Base-by-base conservation (phyloP, 2,888 invertebrate species). In the Amiota mariae region DNA sequence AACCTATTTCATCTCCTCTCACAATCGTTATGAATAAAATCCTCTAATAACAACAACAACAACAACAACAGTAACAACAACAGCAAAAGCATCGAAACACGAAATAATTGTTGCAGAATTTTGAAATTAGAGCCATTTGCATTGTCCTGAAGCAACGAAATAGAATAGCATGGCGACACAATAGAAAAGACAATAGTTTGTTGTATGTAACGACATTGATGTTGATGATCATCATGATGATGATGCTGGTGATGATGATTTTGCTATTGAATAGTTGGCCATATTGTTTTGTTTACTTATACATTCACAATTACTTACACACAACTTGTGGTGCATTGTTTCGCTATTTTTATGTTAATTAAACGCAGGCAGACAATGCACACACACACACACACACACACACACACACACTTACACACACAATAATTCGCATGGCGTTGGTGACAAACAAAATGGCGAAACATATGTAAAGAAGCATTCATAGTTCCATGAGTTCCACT, bases 311-410 rank as follows among this genome's bases (percentile, higher is more conserved):
- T 15, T 8, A 57, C 15, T 10, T 20, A 10, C 11, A 59, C 59
- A 66, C 47, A 54, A 8, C 20, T 20, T 11, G n/a, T 24, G 1
- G 49, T 20, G 36, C 54, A 68, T 68, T 68, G 67, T 68, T 68
- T 68, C 51, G 67, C 24, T 68, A 68, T 68, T 68, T 68, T 54
- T 68, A 54, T 68, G 67, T 68, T 68, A 68, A 68, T 68, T 68
- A 68, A 20, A 47, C 51, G 24, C 63, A 63, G 67, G 48, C 67
- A 54, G 48, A 49, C 59, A 59, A 3, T 51, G n/a, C 54, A n/a
- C n/a, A n/a, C n/a, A n/a, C n/a, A n/a, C n/a, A n/a, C n/a, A n/a
- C n/a, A n/a, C n/a, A n/a, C n/a, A n/a, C n/a, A n/a, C n/a, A n/a
- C n/a, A n/a, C n/a, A n/a, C n/a, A n/a, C n/a, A n/a, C n/a, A n/a